Percentiles rank a stretch among this genome's conserved stretches.
phyloP scores from a whole-genome alignment of 2,113 vertebrate species.

The Empidonax traillii region DNA sequence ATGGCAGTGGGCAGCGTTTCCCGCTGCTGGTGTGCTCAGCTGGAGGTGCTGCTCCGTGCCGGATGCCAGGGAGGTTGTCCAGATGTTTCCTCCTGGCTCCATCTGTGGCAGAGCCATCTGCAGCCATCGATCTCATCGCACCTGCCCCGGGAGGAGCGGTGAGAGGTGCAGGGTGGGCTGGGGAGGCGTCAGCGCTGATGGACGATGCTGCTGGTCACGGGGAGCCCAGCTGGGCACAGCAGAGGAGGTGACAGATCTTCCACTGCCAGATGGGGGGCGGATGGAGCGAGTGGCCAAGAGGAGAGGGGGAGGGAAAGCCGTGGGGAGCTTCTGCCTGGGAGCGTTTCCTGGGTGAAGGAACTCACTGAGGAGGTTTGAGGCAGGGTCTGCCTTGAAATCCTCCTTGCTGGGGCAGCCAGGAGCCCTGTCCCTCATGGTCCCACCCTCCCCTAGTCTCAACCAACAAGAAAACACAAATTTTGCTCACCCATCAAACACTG shows the following conservation, averaged over 20 bases:
- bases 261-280: neutral
- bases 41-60: neutral
- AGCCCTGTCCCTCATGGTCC: neutral
- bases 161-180: neutral
- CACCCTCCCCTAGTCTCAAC: neutral
- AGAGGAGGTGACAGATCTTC: neutral
- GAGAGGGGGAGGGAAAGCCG: neutral
- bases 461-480: neutral
- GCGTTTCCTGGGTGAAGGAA: fast-evolving
- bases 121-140: fast-evolving
- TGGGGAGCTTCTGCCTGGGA: neutral
- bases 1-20: neutral
- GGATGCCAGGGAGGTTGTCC: conserved; percentile 20
- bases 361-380: neutral
- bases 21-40: neutral
- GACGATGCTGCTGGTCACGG: fast-evolving
- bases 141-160: fast-evolving
- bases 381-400: neutral
- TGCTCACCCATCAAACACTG: neutral
- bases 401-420: neutral
- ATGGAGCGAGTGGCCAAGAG: fast-evolving
- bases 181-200: fast-evolving
- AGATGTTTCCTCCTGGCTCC: conserved; percentile 59
- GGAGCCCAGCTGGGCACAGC: neutral
- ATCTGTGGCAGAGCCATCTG: conserved; percentile 8